These are phyloP conservation scores for Sminthurinus aureus DNA, from an alignment of 2,888 invertebrate genomes.

Conservation along the genomic window DNA sequence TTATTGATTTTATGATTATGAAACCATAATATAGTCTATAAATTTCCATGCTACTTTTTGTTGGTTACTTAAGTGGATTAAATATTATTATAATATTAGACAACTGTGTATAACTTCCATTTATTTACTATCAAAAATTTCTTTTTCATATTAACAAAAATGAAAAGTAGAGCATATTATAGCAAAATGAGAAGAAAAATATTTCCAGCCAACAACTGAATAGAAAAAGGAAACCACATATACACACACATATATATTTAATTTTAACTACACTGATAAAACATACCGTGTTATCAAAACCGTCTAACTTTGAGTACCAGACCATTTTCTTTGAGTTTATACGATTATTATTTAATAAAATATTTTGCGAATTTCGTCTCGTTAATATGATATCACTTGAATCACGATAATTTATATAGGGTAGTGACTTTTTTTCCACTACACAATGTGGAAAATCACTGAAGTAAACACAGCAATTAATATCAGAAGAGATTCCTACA, in stretches of 20 bases:
- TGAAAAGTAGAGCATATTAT: too few relatives aligned
- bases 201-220: too few relatives aligned
- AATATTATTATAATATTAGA: neutral
- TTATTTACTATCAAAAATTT: too few relatives aligned
- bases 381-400: neutral
- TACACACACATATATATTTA: too few relatives aligned
- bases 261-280: too few relatives aligned
- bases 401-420: neutral
- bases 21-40: neutral
- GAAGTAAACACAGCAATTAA: neutral
- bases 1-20: neutral
- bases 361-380: neutral
- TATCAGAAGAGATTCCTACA: neutral
- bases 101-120: too few relatives aligned
- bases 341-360: neutral
- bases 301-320: slow-evolving; percentile 54
- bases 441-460: neutral
- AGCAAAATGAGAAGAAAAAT: too few relatives aligned
- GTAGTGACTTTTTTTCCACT: neutral
- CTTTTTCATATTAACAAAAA: too few relatives aligned
- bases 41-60: neutral
- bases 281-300: slow-evolving; percentile 52
- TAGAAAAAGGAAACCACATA: too few relatives aligned
- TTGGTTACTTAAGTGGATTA: neutral
- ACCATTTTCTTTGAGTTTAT: slow-evolving; percentile 47